Evolutionary conservation across 1,140 invertebrate genomes (phyloP), one percentile per base, ranked within the genome.

Genomic region (Rhagoletis zephyria): DNA sequence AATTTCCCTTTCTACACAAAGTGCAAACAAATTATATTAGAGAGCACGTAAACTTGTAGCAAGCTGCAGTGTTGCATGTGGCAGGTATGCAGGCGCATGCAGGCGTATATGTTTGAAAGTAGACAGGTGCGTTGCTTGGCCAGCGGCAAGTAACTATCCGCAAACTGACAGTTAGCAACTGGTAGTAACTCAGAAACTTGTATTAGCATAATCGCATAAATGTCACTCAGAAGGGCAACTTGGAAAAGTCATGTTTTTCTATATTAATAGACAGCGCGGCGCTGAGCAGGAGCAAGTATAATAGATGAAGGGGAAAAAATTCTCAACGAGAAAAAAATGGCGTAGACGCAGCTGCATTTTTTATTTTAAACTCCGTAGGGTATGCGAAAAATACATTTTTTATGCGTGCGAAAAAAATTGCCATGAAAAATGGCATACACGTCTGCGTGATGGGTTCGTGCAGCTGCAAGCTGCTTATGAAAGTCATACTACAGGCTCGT

Each of bases 161-260:
- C 74, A 30, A 81, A 81, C 48, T 81, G 74, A 81, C 74, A 81
- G 74, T 81, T 81, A 81, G 74, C 7, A 74, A 74, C 70, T 74
- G 30, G 70, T 74, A 74, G 70, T 48, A 81, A 56, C 74, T 59
- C 6, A 42, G 14, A 81, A 74, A 81, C 74, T 56, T 81, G 74
- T 51, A 81, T 81, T 81, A 81, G 74, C 74, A 81, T 81, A 81
- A 81, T 81, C 74, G 74, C 74, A 81, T 81, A 81, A 81, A 81
- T 81, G 74, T 81, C 74, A 81, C 74, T 81, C 74, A 81, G 56
- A 81, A 81, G 74, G 45, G 74, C 48, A 81, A 81, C 74, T 81
- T 81, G 74, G 48, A 14, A 81, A 81, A 81, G 48, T 81, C 48
- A 74, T 74, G 64, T 74, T 74, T 74, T 74, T 74, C 16, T 81